Conservation (phyloP, 2,113 vertebrate species). For the Ornithorhynchus anatinus region DNA sequence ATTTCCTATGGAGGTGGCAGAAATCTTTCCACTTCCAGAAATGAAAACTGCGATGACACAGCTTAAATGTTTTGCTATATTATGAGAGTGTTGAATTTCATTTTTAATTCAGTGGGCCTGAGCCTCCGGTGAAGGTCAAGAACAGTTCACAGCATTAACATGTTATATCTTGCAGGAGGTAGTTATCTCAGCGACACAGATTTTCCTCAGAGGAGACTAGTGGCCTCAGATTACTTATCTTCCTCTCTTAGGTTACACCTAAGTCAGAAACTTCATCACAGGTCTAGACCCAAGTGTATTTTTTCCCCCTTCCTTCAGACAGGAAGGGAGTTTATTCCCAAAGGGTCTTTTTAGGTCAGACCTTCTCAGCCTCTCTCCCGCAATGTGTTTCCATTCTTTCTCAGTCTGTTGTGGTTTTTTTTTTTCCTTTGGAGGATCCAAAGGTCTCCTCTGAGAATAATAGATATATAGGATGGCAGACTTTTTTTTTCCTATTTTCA, state of each 20-base stretch:
- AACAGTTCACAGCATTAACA: background rate
- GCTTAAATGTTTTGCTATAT: background rate
- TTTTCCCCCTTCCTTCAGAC: slow-evolving; percentile 45
- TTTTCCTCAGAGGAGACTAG: background rate
- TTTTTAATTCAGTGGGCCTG: background rate
- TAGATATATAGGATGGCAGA: background rate
- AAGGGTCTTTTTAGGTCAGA: slow-evolving; percentile 38
- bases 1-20: background rate
- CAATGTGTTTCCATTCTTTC: slow-evolving; percentile 59
- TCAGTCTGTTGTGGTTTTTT: slow-evolving; percentile 13
- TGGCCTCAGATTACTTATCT: slow-evolving; percentile 28
- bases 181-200: background rate
- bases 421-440: slow-evolving; percentile 35
- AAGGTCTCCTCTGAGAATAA: slow-evolving; percentile 25
- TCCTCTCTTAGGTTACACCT: slow-evolving; percentile 9
- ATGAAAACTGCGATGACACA: background rate
- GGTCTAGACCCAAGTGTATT: slow-evolving; percentile 31
- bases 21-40: background rate
- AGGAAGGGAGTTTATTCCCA: slow-evolving; percentile 51
- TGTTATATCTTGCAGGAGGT: background rate
- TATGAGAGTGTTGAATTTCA: background rate
- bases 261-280: slow-evolving; percentile 24
- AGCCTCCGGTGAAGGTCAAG: background rate
- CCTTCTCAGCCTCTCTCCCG: slow-evolving; percentile 52
- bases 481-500: background rate